phyloP scores from a whole-genome alignment of 2,888 invertebrate genomes.

The Chloroclystis v-ata region DNA sequence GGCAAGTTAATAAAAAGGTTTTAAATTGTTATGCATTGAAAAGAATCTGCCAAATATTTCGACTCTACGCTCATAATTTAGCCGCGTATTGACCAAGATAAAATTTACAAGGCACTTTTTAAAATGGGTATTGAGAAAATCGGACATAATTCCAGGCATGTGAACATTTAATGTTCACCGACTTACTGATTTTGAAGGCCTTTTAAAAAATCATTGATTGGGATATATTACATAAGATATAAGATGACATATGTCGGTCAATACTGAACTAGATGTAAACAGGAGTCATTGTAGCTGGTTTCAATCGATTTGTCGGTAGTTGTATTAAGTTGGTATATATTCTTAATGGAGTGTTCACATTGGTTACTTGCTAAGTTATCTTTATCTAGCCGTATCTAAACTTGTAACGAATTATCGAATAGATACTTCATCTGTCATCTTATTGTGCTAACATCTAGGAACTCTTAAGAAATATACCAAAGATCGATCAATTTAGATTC shows the following conservation, averaged over 20 bases:
- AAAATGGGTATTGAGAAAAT: too few relatives aligned
- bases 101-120: too few relatives aligned
- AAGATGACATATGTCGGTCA: too few relatives aligned
- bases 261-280: neutral
- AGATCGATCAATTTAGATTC: neutral
- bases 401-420: neutral
- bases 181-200: too few relatives aligned
- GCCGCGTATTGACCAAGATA: too few relatives aligned
- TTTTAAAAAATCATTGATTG: too few relatives aligned
- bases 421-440: neutral
- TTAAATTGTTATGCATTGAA: too few relatives aligned
- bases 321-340: constrained; percentile 5
- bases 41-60: too few relatives aligned
- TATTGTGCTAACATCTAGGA: neutral
- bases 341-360: neutral
- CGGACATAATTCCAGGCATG: too few relatives aligned
- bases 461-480: neutral
- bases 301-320: constrained; percentile 11
- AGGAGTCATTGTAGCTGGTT: constrained; percentile 4
- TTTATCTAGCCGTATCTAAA: neutral
- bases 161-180: too few relatives aligned
- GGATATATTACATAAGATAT: too few relatives aligned
- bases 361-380: neutral
- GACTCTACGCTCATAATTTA: too few relatives aligned
- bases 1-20: neutral